A percentile compares a stretch with the other conserved stretches of the same genome.
Evolutionary conservation across 2,113 vertebrate species (phyloP).

Genomic region (Dunckerocampus dactyliophorus): DNA sequence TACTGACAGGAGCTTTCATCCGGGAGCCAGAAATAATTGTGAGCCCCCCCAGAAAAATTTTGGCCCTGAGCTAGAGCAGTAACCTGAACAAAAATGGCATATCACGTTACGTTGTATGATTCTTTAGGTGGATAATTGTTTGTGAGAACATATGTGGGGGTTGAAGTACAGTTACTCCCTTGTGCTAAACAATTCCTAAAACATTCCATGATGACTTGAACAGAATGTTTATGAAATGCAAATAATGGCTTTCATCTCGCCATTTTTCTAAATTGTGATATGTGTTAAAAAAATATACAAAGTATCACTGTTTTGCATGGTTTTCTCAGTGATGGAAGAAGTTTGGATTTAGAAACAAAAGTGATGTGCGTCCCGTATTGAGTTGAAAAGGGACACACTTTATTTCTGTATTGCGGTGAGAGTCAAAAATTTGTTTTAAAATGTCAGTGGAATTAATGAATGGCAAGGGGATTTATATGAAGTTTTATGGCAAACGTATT

Average conservation of each 20-base stretch:
- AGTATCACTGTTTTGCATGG: not conserved
- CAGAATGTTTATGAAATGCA: not conserved
- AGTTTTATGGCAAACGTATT: no score
- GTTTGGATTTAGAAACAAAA: no score
- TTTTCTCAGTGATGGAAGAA: no score
- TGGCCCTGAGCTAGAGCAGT: conserved; percentile 10
- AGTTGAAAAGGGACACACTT: no score
- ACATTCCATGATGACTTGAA: not conserved
- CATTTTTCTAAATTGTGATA: not conserved
- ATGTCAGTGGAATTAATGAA: no score
- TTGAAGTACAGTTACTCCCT: not conserved
- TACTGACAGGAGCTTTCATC: conserved; percentile 5
- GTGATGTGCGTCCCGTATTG: no score
- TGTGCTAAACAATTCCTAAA: not conserved
- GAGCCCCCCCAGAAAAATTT: not conserved
- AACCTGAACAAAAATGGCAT: conserved; percentile 2
- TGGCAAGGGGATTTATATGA: no score
- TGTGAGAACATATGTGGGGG: not conserved
- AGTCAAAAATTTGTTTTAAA: no score
- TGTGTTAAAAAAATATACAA: not conserved
- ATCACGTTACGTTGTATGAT: not conserved
- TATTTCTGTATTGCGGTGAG: no score
- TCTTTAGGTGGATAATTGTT: not conserved
- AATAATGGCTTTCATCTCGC: not conserved
- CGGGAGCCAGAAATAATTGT: conserved; percentile 1